Percentiles rank a stretch among this genome's conserved stretches.
Evolutionary conservation across 2,113 vertebrate species (phyloP).

Genomic region (Mugil cephalus): DNA sequence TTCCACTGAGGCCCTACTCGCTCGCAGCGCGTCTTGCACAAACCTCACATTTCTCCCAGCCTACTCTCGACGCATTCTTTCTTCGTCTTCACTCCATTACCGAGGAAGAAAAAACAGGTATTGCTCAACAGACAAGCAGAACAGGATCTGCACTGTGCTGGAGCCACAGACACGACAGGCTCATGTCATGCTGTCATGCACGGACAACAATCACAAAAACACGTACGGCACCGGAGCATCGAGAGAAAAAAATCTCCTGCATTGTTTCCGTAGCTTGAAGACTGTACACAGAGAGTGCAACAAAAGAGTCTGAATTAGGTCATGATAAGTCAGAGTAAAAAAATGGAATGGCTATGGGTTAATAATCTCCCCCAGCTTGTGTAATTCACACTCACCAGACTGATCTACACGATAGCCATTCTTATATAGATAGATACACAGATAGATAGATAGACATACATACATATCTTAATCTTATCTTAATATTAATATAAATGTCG

Average conservation of each 20-base stretch:
- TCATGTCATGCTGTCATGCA: constrained; percentile 25
- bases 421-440: background rate
- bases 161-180: constrained; percentile 22
- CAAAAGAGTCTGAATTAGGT: background rate
- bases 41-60: constrained; percentile 50
- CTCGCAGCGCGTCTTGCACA: constrained; percentile 36
- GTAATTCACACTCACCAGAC: too few species aligned
- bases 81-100: background rate
- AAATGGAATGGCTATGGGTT: background rate
- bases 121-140: constrained; percentile 84
- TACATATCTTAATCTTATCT: too few species aligned
- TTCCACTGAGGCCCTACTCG: constrained; percentile 13
- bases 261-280: background rate
- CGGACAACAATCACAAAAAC: constrained; percentile 26
- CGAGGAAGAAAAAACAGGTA: constrained; percentile 76
- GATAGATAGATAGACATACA: too few species aligned
- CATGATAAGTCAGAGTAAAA: background rate
- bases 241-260: background rate
- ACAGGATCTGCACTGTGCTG: constrained; percentile 74
- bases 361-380: too few species aligned
- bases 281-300: background rate
- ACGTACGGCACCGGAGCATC: background rate
- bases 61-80: constrained; percentile 61
- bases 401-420: background rate
- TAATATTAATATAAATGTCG: too few species aligned